A percentile compares a stretch with the other conserved stretches of the same genome.
Evolutionary conservation across 2,113 vertebrate species (phyloP).

Genomic region (Stigmatopora argus): DNA sequence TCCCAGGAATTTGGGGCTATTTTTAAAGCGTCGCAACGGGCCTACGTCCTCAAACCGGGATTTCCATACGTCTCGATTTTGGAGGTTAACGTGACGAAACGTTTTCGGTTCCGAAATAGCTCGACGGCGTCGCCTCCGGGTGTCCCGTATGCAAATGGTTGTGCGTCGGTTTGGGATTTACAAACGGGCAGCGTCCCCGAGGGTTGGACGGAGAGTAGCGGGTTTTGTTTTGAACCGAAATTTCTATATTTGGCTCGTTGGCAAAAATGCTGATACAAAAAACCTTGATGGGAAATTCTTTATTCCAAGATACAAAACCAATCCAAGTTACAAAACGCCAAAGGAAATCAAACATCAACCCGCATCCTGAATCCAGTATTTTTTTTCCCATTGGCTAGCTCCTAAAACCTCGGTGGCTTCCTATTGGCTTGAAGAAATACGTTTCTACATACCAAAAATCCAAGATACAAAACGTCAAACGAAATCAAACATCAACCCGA

Average conservation of each 20-base stretch:
- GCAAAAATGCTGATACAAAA: neutral
- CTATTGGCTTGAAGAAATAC: too few species aligned
- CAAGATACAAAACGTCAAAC: too few species aligned
- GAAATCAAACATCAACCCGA: too few species aligned
- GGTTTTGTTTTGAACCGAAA: neutral
- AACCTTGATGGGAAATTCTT: too few species aligned
- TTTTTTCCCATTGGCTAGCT: too few species aligned
- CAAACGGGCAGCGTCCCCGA: neutral
- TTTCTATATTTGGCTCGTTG: neutral
- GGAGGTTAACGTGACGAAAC: constrained; percentile 21
- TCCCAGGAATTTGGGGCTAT: constrained; percentile 52
- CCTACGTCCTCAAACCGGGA: constrained; percentile 29
- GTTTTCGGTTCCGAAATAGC: constrained; percentile 32
- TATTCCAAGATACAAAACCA: too few species aligned
- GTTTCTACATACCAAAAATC: too few species aligned
- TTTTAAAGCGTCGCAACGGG: constrained; percentile 46
- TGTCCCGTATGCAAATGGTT: constrained; percentile 1
- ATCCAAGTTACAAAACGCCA: too few species aligned
- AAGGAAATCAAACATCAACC: too few species aligned
- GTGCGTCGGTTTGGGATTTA: neutral
- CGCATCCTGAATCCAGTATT: too few species aligned
- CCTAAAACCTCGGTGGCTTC: too few species aligned
- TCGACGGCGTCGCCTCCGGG: constrained; percentile 8
- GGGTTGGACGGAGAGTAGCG: neutral
- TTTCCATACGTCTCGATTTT: constrained; percentile 27